These are phyloP conservation scores for Mirza zaza DNA, from an alignment of 2,113 vertebrate genomes.

Conservation along the genomic window DNA sequence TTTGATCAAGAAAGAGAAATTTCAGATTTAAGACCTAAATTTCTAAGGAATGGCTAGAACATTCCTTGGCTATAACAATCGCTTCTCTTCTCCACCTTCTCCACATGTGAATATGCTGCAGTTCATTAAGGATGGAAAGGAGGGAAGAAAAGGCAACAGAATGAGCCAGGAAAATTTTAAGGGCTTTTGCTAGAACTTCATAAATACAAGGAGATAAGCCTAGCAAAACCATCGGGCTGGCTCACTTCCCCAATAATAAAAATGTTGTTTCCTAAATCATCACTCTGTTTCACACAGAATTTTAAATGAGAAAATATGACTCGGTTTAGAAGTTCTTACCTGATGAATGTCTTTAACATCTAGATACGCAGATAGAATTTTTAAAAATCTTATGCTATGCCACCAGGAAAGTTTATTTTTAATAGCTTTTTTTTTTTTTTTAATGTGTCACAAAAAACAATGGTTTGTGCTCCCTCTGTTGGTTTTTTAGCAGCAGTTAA, in stretches of 20 bases:
- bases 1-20: constrained; percentile 13
- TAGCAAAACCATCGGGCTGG: background rate
- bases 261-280: constrained; percentile 17
- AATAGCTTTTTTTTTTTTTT: constrained; percentile 41
- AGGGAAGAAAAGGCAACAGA: background rate
- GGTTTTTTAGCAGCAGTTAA: constrained; percentile 73
- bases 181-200: background rate
- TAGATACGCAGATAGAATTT: constrained; percentile 17
- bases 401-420: constrained; percentile 58
- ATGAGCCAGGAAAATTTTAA: background rate
- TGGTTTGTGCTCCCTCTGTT: constrained; percentile 82
- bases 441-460: constrained; percentile 63
- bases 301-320: constrained; percentile 41
- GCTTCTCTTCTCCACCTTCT: background rate
- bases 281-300: constrained; percentile 28
- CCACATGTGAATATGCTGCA: background rate
- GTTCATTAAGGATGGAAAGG: background rate
- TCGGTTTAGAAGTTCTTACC: constrained; percentile 15
- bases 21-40: background rate
- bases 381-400: constrained; percentile 20
- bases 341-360: constrained; percentile 56
- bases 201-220: background rate
- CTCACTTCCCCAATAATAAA: background rate
- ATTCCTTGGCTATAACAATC: fast-evolving
- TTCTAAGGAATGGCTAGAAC: constrained; percentile 9